These are phyloP conservation scores for Aphelenchoides avenae DNA, from an alignment of 1,140 invertebrate genomes.

Conservation along the genomic window DNA sequence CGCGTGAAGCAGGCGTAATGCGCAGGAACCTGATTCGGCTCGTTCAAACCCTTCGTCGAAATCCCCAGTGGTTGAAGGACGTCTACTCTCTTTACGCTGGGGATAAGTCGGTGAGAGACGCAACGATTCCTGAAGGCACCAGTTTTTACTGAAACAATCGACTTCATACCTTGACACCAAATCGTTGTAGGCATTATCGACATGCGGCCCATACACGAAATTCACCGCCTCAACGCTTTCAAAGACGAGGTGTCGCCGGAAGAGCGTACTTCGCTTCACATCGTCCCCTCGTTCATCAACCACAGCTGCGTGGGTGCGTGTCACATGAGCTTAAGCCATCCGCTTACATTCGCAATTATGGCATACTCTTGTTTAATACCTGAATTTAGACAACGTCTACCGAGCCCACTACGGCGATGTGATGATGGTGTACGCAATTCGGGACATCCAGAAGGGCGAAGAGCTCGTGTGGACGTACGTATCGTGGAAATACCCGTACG, in stretches of 20 bases:
- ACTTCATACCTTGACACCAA: not conserved
- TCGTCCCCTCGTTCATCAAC: conserved; percentile 1
- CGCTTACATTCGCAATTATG: not conserved
- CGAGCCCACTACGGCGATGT: conserved; percentile 3
- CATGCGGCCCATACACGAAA: not conserved
- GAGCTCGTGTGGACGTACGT: conserved; percentile 1
- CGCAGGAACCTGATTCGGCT: not conserved
- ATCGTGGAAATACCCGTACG: not conserved
- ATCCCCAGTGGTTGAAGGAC: not conserved
- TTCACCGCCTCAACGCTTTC: not conserved
- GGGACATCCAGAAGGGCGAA: conserved; percentile 3
- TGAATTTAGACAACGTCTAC: not conserved
- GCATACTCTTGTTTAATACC: not conserved
- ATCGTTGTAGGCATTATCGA: not conserved
- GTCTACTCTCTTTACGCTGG: conserved; percentile 1
- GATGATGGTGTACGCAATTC: not conserved
- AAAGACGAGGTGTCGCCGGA: not conserved
- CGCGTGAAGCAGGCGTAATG: not conserved
- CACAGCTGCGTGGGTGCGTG: conserved; percentile 1
- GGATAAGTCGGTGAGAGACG: not conserved
- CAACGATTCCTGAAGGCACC: not conserved
- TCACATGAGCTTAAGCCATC: not conserved
- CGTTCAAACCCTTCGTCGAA: not conserved
- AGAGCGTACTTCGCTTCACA: not conserved
- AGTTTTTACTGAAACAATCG: not conserved